phyloP scores from a whole-genome alignment of 1,140 invertebrate species.

The Leucophenga varia region DNA sequence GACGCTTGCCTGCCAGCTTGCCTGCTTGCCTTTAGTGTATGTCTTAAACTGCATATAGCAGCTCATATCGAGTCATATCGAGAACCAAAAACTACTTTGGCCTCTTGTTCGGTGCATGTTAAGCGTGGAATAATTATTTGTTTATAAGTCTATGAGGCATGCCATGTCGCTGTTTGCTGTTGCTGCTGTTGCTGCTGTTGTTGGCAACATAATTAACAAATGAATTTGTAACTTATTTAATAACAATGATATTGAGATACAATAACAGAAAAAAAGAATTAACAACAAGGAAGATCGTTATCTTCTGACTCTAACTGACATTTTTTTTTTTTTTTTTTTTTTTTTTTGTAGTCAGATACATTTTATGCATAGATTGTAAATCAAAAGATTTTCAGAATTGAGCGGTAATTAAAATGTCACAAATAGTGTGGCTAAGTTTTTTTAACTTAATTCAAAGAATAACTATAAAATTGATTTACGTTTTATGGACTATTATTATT shows the following conservation, averaged over 20 bases:
- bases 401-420: slow-evolving; percentile 47
- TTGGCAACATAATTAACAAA: slow-evolving; percentile 52
- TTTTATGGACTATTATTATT: slow-evolving; percentile 38
- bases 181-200: slow-evolving; percentile 7
- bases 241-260: slow-evolving; percentile 8
- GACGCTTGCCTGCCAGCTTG: too few relatives aligned
- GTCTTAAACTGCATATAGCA: too few relatives aligned
- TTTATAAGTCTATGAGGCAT: too few relatives aligned
- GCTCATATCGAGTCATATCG: too few relatives aligned
- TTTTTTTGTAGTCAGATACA: too few relatives aligned
- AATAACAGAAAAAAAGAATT: slow-evolving; percentile 11
- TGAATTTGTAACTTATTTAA: slow-evolving; percentile 43
- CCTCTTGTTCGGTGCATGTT: slow-evolving; percentile 46
- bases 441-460: slow-evolving; percentile 8
- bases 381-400: slow-evolving; percentile 39
- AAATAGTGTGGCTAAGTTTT: slow-evolving; percentile 24
- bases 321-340: neutral
- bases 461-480: slow-evolving; percentile 45
- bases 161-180: too few relatives aligned
- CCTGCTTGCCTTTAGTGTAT: too few relatives aligned
- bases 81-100: slow-evolving; percentile 15
- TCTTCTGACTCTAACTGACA: neutral
- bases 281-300: slow-evolving; percentile 3
- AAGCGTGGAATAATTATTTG: slow-evolving; percentile 49
- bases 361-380: slow-evolving; percentile 24